These are phyloP conservation scores for Hermaeophaga mercurialis DNA, from an alignment of 2,888 invertebrate species.

Conservation along the genomic window DNA sequence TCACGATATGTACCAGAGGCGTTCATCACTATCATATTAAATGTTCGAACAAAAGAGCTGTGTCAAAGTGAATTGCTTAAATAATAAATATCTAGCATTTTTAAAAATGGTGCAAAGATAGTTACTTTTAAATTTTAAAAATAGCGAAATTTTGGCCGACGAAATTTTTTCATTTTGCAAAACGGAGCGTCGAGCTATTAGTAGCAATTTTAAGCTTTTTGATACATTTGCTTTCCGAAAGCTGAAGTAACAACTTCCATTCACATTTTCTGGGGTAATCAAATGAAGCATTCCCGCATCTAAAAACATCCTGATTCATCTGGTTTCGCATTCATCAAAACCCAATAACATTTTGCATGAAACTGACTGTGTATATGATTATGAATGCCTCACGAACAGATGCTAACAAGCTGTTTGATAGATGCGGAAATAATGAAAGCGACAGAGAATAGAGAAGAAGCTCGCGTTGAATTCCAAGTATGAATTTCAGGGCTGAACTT, in stretches of 20 bases:
- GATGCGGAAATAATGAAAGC: slow-evolving; percentile 53
- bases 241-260: slow-evolving; percentile 15
- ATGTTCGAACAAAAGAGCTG: no score
- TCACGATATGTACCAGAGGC: slow-evolving; percentile 24
- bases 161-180: neutral
- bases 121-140: no score
- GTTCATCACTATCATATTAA: no score
- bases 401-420: slow-evolving; percentile 54
- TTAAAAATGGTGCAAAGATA: no score
- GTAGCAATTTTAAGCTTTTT: slow-evolving; percentile 3
- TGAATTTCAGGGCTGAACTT: slow-evolving; percentile 50
- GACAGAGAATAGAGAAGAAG: slow-evolving; percentile 39
- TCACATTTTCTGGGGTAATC: slow-evolving; percentile 25
- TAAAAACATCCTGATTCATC: slow-evolving; percentile 26
- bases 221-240: slow-evolving; percentile 12
- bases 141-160: neutral
- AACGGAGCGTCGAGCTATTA: slow-evolving; percentile 5
- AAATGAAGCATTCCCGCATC: slow-evolving; percentile 25
- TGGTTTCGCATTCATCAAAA: slow-evolving; percentile 24
- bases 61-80: no score
- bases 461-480: slow-evolving; percentile 53
- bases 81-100: no score
- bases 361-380: slow-evolving; percentile 25
- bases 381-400: slow-evolving; percentile 43
- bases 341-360: slow-evolving; percentile 24